Evolutionary conservation across 2,113 vertebrate species (phyloP).

Genomic region (Varanus komodoensis): DNA sequence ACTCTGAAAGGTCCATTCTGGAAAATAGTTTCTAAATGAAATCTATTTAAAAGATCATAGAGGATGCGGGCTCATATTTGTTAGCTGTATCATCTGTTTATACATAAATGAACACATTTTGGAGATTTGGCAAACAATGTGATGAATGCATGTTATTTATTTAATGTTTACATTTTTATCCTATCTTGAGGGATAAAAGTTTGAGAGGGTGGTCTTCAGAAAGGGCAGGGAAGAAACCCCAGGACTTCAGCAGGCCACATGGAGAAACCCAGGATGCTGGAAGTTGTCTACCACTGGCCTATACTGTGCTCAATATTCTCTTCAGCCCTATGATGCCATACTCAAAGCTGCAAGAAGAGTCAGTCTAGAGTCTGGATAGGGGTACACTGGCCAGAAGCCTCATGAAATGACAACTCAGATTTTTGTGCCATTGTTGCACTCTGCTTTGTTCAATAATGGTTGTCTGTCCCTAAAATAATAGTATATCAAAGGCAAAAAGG

Average conservation of each 20-base stretch:
- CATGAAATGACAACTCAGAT: constrained; percentile 17
- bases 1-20: too few relatives aligned
- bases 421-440: neutral
- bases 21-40: too few relatives aligned
- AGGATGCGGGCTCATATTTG: neutral
- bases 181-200: neutral
- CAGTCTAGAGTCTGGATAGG: neutral
- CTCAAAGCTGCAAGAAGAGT: constrained; percentile 17
- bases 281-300: too few relatives aligned
- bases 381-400: constrained; percentile 1
- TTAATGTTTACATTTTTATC: neutral
- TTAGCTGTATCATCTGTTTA: neutral
- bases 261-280: neutral
- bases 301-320: too few relatives aligned
- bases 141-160: neutral
- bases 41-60: neutral
- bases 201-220: neutral
- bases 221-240: neutral
- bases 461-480: neutral
- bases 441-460: neutral
- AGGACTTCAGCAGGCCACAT: neutral
- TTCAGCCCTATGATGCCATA: neutral
- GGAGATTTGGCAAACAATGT: neutral
- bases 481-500: neutral
- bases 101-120: neutral